Evolutionary conservation across 2,113 vertebrate species (phyloP).

Genomic region (Ginglymostoma cirratum): DNA sequence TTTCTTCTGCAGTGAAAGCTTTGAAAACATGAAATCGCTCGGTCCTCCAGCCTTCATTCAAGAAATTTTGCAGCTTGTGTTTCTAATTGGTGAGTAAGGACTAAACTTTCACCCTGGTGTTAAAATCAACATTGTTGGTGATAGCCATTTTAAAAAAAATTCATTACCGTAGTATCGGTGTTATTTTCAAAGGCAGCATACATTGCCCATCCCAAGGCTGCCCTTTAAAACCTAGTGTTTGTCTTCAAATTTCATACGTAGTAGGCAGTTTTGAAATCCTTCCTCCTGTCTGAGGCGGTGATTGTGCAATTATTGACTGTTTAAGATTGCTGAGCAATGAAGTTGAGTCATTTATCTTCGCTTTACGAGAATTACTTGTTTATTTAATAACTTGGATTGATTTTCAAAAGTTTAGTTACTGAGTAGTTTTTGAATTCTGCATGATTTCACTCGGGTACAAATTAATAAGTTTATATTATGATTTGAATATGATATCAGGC

Average conservation of each 20-base stretch:
- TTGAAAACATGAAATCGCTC: neutral
- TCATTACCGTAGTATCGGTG: neutral
- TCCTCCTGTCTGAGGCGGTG: neutral
- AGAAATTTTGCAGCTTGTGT: neutral
- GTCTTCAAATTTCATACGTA: neutral
- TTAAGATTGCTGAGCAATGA: neutral
- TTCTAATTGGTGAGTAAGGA: conserved; percentile 1
- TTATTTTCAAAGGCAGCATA: neutral
- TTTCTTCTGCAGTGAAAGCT: neutral
- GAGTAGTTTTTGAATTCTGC: neutral
- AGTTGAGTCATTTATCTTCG: neutral
- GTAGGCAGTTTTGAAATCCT: neutral
- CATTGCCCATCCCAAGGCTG: neutral
- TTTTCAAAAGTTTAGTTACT: neutral
- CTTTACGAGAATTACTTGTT: neutral
- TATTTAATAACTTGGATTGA: neutral
- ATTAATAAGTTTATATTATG: neutral
- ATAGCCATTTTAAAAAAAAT: neutral
- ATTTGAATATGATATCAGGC: neutral
- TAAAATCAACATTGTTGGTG: neutral
- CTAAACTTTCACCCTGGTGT: neutral
- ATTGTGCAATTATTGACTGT: neutral
- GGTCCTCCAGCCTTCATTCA: neutral
- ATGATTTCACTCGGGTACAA: neutral
- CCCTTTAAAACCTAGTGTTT: neutral